Evolutionary conservation across 1,140 invertebrate genomes (phyloP).

Genomic region (Zaprionus nigranus): DNA sequence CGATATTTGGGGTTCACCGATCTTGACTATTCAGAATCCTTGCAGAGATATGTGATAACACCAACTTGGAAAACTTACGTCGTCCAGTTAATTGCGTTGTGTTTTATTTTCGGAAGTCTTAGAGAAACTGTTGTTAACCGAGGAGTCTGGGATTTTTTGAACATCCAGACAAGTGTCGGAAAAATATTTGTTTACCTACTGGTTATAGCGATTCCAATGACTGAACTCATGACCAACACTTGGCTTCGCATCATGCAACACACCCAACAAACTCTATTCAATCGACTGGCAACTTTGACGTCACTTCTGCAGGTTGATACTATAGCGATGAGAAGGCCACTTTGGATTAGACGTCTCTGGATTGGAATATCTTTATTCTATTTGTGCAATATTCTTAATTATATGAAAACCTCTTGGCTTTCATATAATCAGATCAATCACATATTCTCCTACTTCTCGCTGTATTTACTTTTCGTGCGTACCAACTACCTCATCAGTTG

Average conservation of each 20-base stretch:
- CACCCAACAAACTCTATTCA: conserved; percentile 2
- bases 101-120: not conserved
- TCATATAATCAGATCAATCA: not conserved
- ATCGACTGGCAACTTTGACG: not conserved
- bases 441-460: not conserved
- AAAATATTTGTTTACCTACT: not conserved
- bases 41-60: conserved; percentile 15
- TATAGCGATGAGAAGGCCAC: not conserved
- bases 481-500: conserved; percentile 46
- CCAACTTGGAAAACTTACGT: not conserved
- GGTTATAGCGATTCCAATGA: not conserved
- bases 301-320: conserved; percentile 8
- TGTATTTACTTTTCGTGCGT: conserved; percentile 27
- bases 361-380: conserved; percentile 2
- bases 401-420: not conserved
- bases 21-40: conserved; percentile 11
- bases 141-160: conserved; percentile 10
- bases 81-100: not conserved
- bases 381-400: not conserved
- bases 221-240: not conserved
- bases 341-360: not conserved
- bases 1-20: conserved; percentile 20
- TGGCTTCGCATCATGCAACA: conserved; percentile 14
- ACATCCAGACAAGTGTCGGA: not conserved
- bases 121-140: not conserved